Base-by-base conservation (phyloP, 92 coral and sea anemone species). In the Parazoanthus swiftii region DNA sequence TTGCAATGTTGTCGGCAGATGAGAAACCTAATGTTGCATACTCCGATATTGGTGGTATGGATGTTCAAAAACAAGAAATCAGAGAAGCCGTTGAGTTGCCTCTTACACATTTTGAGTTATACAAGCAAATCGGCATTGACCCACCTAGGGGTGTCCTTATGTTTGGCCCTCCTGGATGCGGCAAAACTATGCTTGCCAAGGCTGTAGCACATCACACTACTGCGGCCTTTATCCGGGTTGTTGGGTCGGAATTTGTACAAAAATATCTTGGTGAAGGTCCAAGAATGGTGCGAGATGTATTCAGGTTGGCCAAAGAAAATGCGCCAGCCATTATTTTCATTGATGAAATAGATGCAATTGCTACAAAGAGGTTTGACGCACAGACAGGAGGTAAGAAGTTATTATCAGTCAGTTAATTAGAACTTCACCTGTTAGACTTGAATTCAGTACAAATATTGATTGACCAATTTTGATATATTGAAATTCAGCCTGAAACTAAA, bases 211-310 rank as follows among this genome's bases (percentile, higher is more conserved):
- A 97, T 85, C 98, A 97, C 76, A 97, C 99, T 4, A 95, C 98
- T 29, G 99, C 99, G 1, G 96, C 99, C 4, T 97, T 97, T 89
- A 97, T 97, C 39, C 97, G 99, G 85, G 99, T 97, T 50, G 99
- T 97, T 80, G 99, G 99, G 18, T 97, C 99, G 81, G 99, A 97
- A 88, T 97, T 97, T 91, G 99, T 97, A 51, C 99, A 97, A 77
- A 97, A 97, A 70, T 97, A 97, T 88, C 98, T 97, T 80, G 99
- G 99, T 0, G 99, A 97, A 70, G 99, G 99, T 21, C 99, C 99
- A 25, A 93, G 99, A 87, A 97, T 97, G 99, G 99, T 97, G 38
- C 90, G 99, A 25, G 99, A 97, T 90, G 99, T 97, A 59, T 97
- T 97, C 85, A 90, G 99, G 58, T 83, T 97, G 83, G 99, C 99